Conservation (phyloP, 2,797 vertebrate species). For the Carduelis carduelis region DNA sequence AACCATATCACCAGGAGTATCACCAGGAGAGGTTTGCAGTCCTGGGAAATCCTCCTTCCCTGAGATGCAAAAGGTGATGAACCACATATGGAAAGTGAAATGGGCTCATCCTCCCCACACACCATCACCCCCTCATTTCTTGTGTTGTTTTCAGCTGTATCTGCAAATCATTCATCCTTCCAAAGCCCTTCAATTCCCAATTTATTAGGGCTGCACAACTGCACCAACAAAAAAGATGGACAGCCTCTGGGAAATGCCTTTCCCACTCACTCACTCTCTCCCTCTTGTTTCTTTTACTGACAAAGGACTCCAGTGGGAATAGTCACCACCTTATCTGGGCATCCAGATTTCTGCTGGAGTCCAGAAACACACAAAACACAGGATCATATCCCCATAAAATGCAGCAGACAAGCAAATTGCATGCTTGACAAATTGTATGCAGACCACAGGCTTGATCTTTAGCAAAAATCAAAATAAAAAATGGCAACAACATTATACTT, state of each 20-base stretch:
- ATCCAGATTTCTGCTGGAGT: not conserved
- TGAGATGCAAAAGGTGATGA: not conserved
- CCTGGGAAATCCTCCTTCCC: not conserved
- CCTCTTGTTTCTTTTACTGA: not conserved
- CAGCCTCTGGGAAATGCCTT: not conserved
- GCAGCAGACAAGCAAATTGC: not conserved
- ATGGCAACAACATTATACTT: not conserved
- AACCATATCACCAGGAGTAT: not conserved
- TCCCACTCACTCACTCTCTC: not conserved
- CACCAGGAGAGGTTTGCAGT: not conserved
- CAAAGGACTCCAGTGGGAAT: not conserved
- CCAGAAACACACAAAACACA: not conserved
- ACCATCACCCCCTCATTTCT: not conserved
- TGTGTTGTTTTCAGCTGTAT: not conserved
- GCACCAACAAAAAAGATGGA: not conserved
- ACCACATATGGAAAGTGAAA: not conserved
- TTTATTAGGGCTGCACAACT: not conserved
- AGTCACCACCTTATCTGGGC: not conserved
- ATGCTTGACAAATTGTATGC: not conserved
- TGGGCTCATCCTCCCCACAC: not conserved
- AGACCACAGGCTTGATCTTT: not conserved
- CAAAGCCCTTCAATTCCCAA: not conserved
- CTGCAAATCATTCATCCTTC: not conserved
- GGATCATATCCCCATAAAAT: not conserved
- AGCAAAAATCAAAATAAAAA: not conserved